Evolutionary conservation across 2,888 invertebrate genomes (phyloP).

Genomic region (Drosophila tripunctata): DNA sequence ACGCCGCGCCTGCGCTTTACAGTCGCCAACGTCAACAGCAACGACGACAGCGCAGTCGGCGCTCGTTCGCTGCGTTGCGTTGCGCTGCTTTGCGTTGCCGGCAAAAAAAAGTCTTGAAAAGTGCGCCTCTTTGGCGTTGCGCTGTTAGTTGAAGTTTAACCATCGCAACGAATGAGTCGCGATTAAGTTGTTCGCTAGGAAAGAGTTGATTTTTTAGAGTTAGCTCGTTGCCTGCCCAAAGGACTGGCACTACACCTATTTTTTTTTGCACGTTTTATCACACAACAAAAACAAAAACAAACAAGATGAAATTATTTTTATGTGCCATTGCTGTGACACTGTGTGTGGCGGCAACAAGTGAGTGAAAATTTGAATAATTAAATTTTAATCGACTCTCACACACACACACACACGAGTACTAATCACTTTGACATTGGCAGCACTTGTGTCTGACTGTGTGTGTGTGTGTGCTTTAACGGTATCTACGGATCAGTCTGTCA

Average conservation of each 20-base stretch:
- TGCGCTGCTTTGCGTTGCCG: constrained; percentile 65
- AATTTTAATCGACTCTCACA: not conserved
- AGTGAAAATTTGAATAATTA: too few relatives aligned
- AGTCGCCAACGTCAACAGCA: constrained; percentile 23
- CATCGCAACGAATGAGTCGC: constrained; percentile 80
- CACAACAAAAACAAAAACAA: constrained; percentile 23
- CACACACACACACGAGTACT: too few relatives aligned
- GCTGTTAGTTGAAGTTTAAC: constrained; percentile 84
- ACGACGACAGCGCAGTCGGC: constrained; percentile 45
- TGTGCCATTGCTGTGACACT: constrained; percentile 82
- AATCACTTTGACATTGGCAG: constrained; percentile 65
- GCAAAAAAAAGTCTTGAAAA: constrained; percentile 84
- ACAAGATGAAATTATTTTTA: constrained; percentile 82
- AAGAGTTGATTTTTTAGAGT: constrained; percentile 15
- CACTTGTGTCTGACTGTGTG: constrained; percentile 1
- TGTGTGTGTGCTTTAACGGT: not conserved
- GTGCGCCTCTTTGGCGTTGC: constrained; percentile 81
- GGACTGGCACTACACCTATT: constrained; percentile 33
- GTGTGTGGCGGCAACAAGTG: constrained; percentile 82
- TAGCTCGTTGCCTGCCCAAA: constrained; percentile 8
- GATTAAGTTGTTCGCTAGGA: constrained; percentile 45
- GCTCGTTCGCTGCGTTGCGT: too few relatives aligned
- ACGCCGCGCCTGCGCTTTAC: constrained; percentile 35
- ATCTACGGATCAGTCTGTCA: not conserved
- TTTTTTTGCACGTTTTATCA: constrained; percentile 31